Evolutionary conservation across 2,113 vertebrate genomes (phyloP), one percentile per base, ranked within the genome.

Genomic region (Butastur rufipennis): DNA sequence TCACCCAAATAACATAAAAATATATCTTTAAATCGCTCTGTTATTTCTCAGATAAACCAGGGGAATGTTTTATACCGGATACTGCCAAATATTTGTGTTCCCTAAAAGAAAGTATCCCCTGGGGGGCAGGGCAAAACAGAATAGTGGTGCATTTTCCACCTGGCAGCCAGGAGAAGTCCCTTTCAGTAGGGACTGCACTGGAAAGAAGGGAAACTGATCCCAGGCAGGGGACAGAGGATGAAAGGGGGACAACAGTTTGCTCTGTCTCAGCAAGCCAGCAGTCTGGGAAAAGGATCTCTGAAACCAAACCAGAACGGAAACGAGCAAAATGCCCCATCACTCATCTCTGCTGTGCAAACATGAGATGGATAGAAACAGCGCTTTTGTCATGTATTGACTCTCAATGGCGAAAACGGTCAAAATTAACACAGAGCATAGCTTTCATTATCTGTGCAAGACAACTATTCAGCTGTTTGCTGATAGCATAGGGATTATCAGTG

Each of bases 1-100:
- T 95, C 96, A 93, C 72, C 18, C 75, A 96, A 91, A 96, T 79
- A 95, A 84, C 86, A 96, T 79, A 92, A 81, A 90, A 94, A 86
- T 93, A 92, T 95, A 95, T 66, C 89, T 96, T 96, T 96, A 79
- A 94, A 93, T 81, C 15, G 75, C 72, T 97, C 73, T 97, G 77
- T 89, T 97, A 90, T 72, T 91, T 90, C 59, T 87, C 27, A 72
- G 79, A 96, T 94, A 96, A 97, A 92, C 65, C 83, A 53, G 47
- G 61, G 95, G 88, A 95, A 93, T 94, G 89, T 95, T 38, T 75
- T 84, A 17, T 50, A 75, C 53, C 5, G 0, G 92, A 95, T 74
- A 95, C 88, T 68, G 87, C 91, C 87, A 86, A 85, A 95, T 89
- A 65, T 67, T 67, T 88, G 86, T 96, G 96, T 91, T 95, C 91